Base-by-base conservation (phyloP, 2,113 vertebrate species). In the Sakesphorus luctuosus region DNA sequence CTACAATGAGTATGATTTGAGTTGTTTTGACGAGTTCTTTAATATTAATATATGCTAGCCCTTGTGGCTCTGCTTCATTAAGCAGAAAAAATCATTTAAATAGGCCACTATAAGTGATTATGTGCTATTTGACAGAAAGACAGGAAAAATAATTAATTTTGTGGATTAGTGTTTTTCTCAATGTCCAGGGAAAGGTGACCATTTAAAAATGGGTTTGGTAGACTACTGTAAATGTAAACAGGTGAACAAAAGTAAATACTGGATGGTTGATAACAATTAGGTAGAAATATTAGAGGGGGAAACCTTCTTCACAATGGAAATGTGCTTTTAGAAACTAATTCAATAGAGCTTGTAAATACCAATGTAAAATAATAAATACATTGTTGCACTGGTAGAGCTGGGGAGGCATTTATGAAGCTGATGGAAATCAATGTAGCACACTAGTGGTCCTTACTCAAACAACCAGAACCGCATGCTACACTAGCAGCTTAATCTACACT, bases 311-410 rank as follows among this genome's bases (percentile, higher is more conserved):
- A 33, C 20, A 52, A 13, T 9, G 33, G 33, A 59, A 50, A 25
- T 9, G 18, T 83, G 4, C 9, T 82, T 94, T 87, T 55, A 2
- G 5, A 52, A 11, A n/a, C 36, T 62, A 4, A 26, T 88, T 69
- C 20, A 46, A 29, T 68, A 36, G 3, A 1, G 28, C 4, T 33
- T 63, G 12, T 46, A 50, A 87, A 68, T 74, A 7, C 19, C 7
- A 18, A 7, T 65, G 14, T 29, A 10, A 47, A 72, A 28, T 75
- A 72, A 15, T 26, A 16, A 7, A 58, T 9, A 8, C 0, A 0
- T 59, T 61, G 0, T 59, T 61, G 24, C 8, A 38, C 12, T 86
- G 13, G 6, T 29, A 28, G 36, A 76, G 21, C 9, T 21, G 9
- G 17, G 55, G 76, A 58, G 31, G 14, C 52, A 26, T 78, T 89